These are phyloP conservation scores for Lithosia quadra DNA, from an alignment of 2,888 invertebrate species.

Conservation along the genomic window DNA sequence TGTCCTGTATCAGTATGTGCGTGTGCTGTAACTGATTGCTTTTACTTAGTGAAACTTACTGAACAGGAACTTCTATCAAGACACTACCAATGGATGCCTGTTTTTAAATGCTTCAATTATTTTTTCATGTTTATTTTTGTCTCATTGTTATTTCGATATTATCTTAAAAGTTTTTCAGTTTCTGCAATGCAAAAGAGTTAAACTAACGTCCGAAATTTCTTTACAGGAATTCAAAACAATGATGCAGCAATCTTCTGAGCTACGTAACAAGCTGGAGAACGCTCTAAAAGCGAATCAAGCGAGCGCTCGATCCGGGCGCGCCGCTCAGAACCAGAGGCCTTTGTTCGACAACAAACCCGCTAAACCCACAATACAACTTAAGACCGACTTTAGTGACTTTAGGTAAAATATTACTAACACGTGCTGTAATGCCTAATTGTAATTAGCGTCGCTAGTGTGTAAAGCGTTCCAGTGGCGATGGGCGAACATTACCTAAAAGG, in stretches of 20 bases:
- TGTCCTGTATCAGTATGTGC: no score
- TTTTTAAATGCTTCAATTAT: no score
- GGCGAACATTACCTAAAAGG: background rate
- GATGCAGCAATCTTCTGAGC: constrained; percentile 93
- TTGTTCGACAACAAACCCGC: constrained; percentile 71
- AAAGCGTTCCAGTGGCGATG: background rate
- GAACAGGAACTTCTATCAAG: no score
- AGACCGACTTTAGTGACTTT: constrained; percentile 98
- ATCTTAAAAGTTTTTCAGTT: no score
- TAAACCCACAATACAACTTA: constrained; percentile 94
- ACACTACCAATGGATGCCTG: no score
- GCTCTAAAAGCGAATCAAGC: constrained; percentile 93
- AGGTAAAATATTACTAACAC: constrained; percentile 78
- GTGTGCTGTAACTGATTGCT: no score
- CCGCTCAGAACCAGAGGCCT: constrained; percentile 60
- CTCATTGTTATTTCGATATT: no score
- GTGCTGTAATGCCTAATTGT: background rate
- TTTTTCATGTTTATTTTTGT: no score
- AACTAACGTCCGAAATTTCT: background rate
- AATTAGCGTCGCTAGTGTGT: constrained; percentile 5
- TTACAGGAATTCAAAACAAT: constrained; percentile 95
- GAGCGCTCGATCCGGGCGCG: constrained; percentile 66
- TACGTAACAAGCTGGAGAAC: constrained; percentile 93
- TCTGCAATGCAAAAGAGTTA: no score
- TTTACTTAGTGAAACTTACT: no score